A percentile compares a stretch with the other conserved stretches of the same genome.
Conservation (phyloP, 2,797 vertebrate genomes). For the Neosilurus hyrtlii region DNA sequence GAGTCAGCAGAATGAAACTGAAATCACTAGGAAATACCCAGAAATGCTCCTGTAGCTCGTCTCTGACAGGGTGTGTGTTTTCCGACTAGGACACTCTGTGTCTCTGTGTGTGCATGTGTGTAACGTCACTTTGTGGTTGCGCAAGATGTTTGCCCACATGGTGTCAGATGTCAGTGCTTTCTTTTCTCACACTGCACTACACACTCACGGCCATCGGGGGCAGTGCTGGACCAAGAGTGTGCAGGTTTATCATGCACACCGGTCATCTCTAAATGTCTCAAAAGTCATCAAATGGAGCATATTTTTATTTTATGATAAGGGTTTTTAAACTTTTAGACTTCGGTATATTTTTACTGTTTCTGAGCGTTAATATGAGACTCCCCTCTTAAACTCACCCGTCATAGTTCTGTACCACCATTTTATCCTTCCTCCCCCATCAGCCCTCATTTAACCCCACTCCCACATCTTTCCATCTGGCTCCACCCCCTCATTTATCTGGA, state of each 20-base stretch:
- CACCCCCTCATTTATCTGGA: background rate
- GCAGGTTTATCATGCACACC: background rate
- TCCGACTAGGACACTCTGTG: constrained; percentile 6
- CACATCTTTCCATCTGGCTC: background rate
- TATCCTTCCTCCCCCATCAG: background rate
- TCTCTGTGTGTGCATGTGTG: constrained; percentile 42
- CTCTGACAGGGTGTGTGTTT: constrained; percentile 32
- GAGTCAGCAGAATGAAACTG: constrained; percentile 20
- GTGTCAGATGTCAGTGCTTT: constrained; percentile 48
- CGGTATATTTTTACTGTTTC: background rate
- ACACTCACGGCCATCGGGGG: constrained; percentile 42
- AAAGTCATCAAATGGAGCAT: background rate
- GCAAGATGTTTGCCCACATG: constrained; percentile 68
- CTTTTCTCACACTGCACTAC: constrained; percentile 42
- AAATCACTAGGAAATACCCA: constrained; percentile 10
- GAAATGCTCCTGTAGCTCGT: constrained; percentile 6
- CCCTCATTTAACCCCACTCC: background rate
- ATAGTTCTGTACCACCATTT: background rate
- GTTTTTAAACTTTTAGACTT: background rate
- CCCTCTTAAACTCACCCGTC: no score
- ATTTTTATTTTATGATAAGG: background rate
- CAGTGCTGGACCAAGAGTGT: constrained; percentile 22
- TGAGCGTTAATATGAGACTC: background rate
- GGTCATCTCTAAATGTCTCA: no score
- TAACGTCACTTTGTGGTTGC: constrained; percentile 63